Conservation (phyloP, 1,140 invertebrate species). For the Musca domestica region DNA sequence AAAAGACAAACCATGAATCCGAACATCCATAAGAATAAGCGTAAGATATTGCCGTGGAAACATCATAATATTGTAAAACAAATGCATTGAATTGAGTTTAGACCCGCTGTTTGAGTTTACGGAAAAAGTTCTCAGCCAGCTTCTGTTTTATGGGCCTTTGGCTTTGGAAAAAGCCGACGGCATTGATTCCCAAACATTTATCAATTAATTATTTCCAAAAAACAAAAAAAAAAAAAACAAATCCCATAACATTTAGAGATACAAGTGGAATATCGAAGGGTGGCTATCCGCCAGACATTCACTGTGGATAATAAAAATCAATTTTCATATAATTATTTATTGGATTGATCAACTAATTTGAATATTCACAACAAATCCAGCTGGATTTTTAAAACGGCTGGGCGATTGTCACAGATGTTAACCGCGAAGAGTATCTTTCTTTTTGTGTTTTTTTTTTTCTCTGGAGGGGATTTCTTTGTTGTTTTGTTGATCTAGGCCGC, state of each 20-base stretch:
- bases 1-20: too few relatives aligned
- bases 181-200: too few relatives aligned
- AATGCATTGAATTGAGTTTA: conserved; percentile 4
- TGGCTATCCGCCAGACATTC: too few relatives aligned
- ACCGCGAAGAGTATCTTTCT: neutral
- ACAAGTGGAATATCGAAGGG: too few relatives aligned
- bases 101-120: neutral
- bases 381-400: neutral
- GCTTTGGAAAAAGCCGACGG: neutral
- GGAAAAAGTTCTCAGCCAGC: neutral
- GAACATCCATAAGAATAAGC: neutral
- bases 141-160: neutral
- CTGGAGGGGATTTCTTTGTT: neutral
- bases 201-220: too few relatives aligned
- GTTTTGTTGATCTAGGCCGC: neutral
- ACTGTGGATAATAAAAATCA: conserved; percentile 1
- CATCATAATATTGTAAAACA: conserved; percentile 16
- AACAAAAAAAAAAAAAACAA: too few relatives aligned
- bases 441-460: neutral
- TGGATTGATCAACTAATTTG: conserved; percentile 9
- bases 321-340: conserved; percentile 18
- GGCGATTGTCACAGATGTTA: neutral
- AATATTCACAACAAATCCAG: neutral
- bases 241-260: too few relatives aligned
- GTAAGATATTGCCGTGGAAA: conserved; percentile 5